Evolutionary conservation across 2,113 vertebrate genomes (phyloP), one percentile per base, ranked within the genome.

Genomic region (Mola mola): DNA sequence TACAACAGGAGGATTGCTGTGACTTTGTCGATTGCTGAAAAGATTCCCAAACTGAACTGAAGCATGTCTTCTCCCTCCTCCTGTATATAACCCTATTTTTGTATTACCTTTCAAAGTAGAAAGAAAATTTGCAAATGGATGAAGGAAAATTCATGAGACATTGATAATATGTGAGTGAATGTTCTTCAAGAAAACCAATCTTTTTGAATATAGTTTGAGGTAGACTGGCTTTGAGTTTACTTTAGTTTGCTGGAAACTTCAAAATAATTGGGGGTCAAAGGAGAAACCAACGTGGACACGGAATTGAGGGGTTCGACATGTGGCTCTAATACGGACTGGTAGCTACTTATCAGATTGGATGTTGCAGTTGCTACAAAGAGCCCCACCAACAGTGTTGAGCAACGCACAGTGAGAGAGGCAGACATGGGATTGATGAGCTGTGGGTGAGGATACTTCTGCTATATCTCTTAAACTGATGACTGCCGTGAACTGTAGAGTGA

Each of bases 41-140:
- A 38, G 16, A 40, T 80, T 88, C 76, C 85, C 78, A 79, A 86
- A 86, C 75, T 75, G 65, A 90, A 83, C 87, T 12, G 58, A 80
- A 83, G 78, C 62, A 13, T 6, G 44, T 66, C 83, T 83, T 87
- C 84, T 88, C 71, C 66, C 81, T 77, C 81, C 82, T 89, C 73
- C 81, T 87, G 86, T 89, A 86, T 43, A 84, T 90, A 85, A 86
- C 71, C 85, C 87, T 92, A 90, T 88, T 90, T 87, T 88, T 89
- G 76, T 89, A 88, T 87, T 79, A 87, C 59, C 70, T 88, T 87
- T 86, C 67, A 71, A 56, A 84, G 37, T 78, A 73, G 75, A 85
- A 64, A 75, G 66, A 59, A 72, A 64, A 80, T 48, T 76, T 86
- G 67, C 62, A 81, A 82, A 82, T 22, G 66, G 80, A 90, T 90